Base-by-base conservation (phyloP, 2,888 invertebrate species). In the Scaptomyza polygonia region DNA sequence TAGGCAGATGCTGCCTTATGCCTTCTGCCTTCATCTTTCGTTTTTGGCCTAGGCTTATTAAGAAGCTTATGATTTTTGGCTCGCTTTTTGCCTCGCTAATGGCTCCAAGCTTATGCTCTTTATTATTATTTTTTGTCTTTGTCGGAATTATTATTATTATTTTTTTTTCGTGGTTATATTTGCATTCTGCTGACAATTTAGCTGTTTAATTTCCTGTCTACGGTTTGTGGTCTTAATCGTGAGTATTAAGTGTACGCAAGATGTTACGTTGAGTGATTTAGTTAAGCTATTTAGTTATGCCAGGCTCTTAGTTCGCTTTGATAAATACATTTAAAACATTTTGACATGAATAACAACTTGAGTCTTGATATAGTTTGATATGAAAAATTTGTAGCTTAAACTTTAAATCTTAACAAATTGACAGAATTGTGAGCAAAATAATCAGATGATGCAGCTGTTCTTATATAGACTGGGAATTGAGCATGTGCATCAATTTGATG, bases 11-110 rank as follows among this genome's bases (percentile, higher is more conserved):
- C 39, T 52, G 27, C 34, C 34, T 34, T 34, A 12, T n/a, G 7
- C 29, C 39, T 44, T 14, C 62, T 29, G n/a, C 21, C 52, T 12
- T 54, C 53, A 18, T 14, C 8, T 62, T 27, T 18, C 27, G 21
- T 42, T 47, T 57, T 25, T 39, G 34, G 51, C 14, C 51, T 53
- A 44, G 63, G 59, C 56, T n/a, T 86, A 78, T 86, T 82, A 78
- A 86, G 69, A 61, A 72, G 87, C 85, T 81, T 82, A 82, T 86
- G 81, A 86, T 85, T 82, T 81, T 67, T 79, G 72, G 52, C 64
- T 47, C 49, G 42, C 48, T 62, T 53, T 86, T 75, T 84, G 81
- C 87, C 56, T 16, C 42, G 61, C 75, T 81, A 81, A 81, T 81
- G 87, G 81, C 72, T 69, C 18, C 68, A 63, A 16, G 85, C 82